A percentile compares a stretch with the other conserved stretches of the same genome.
Evolutionary conservation across 2,797 vertebrate species (phyloP).

Genomic region (Cynodonichthys magdalenae): DNA sequence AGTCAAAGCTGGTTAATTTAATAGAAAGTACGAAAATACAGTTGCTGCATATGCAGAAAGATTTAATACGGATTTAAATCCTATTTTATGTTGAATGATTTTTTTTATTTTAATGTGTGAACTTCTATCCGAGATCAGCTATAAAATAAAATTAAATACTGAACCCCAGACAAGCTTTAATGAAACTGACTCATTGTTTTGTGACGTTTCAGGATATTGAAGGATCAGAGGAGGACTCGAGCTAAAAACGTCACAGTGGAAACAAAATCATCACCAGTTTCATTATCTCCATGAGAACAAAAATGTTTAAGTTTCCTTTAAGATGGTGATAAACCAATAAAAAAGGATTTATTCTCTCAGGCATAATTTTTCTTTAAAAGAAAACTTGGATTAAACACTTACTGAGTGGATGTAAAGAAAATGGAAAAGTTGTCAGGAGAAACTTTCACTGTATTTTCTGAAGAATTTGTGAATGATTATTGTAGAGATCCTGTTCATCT

Average conservation of each 20-base stretch:
- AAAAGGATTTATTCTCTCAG: constrained; percentile 4
- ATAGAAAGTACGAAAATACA: no score
- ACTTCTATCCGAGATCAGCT: background rate
- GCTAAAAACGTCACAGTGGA: constrained; percentile 50
- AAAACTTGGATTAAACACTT: constrained; percentile 6
- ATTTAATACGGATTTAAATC: no score
- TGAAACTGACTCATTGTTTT: constrained; percentile 7
- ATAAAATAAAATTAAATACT: no score
- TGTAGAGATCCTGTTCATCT: no score
- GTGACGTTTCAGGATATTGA: constrained; percentile 72
- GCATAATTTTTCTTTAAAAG: constrained; percentile 25
- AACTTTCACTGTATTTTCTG: no score
- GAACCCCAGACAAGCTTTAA: background rate
- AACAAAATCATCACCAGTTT: constrained; percentile 37
- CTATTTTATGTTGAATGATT: no score
- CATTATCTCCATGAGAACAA: constrained; percentile 36
- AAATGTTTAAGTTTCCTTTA: constrained; percentile 12
- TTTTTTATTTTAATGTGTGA: background rate
- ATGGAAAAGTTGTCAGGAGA: no score
- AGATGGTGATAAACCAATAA: constrained; percentile 20
- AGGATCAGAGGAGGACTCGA: constrained; percentile 74
- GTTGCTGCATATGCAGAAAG: no score
- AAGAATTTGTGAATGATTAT: no score
- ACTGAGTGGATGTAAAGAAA: background rate
- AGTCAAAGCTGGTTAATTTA: no score